Evolutionary conservation across 1,140 invertebrate genomes (phyloP).

Genomic region (Drosophila chauvacae): DNA sequence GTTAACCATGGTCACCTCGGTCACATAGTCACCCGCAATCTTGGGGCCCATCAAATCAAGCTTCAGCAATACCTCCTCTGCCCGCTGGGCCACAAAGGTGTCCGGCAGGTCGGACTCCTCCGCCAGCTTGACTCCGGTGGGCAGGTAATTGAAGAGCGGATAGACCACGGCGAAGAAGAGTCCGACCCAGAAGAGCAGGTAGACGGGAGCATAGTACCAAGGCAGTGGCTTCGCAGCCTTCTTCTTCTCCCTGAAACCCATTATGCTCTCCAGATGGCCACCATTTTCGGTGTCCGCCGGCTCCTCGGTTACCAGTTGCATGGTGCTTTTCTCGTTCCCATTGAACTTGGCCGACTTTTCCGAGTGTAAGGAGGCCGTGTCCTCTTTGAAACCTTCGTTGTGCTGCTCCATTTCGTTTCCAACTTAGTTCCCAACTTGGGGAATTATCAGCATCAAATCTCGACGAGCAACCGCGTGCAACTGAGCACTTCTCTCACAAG

Average conservation of each 20-base stretch:
- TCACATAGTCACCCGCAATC: slow-evolving; percentile 87
- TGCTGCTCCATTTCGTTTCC: slow-evolving; percentile 13
- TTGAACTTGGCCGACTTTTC: neutral
- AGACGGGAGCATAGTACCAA: slow-evolving; percentile 75
- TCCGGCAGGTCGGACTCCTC: slow-evolving; percentile 55
- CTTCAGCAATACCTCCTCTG: slow-evolving; percentile 85
- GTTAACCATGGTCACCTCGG: slow-evolving; percentile 88
- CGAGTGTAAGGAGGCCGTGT: neutral
- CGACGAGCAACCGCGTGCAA: slow-evolving; percentile 7
- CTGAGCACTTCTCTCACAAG: slow-evolving; percentile 2
- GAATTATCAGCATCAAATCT: slow-evolving; percentile 16
- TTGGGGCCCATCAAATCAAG: slow-evolving; percentile 89
- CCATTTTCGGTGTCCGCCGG: neutral
- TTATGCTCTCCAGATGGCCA: neutral
- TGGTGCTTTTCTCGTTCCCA: slow-evolving; percentile 16
- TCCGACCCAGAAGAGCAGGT: slow-evolving; percentile 65
- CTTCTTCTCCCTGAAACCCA: slow-evolving; percentile 13
- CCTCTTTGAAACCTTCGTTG: slow-evolving; percentile 14
- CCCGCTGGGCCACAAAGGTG: slow-evolving; percentile 74
- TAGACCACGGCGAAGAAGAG: slow-evolving; percentile 66
- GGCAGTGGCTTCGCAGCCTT: slow-evolving; percentile 24
- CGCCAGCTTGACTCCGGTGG: slow-evolving; percentile 44
- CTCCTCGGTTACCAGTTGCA: slow-evolving; percentile 8
- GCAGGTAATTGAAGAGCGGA: slow-evolving; percentile 65
- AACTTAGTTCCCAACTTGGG: neutral